Percentiles rank a stretch among this genome's conserved stretches.
phyloP scores from a whole-genome alignment of 2,797 vertebrate genomes.

The Pangasius sanitwongsei region DNA sequence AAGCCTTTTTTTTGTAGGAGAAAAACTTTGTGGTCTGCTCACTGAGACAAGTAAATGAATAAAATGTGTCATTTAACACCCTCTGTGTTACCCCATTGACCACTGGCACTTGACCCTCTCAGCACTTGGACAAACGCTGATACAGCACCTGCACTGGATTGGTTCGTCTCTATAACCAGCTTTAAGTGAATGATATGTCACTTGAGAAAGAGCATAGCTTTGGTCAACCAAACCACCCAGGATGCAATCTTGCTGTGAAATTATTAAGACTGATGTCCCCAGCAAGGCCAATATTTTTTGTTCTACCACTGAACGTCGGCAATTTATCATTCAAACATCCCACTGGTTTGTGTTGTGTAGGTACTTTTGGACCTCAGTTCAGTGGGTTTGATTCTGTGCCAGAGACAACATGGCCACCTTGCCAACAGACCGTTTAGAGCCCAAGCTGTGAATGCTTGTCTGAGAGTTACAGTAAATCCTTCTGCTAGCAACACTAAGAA shows the following conservation, averaged over 20 bases:
- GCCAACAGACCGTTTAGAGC: slow-evolving; percentile 73
- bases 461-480: slow-evolving; percentile 85
- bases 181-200: slow-evolving; percentile 64
- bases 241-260: slow-evolving; percentile 71
- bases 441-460: slow-evolving; percentile 84
- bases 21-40: slow-evolving; percentile 45
- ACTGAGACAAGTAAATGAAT: slow-evolving; percentile 57
- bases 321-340: slow-evolving; percentile 83
- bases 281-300: slow-evolving; percentile 77
- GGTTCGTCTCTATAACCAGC: slow-evolving; percentile 66
- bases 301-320: slow-evolving; percentile 78
- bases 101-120: slow-evolving; percentile 64
- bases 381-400: slow-evolving; percentile 82
- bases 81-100: slow-evolving; percentile 61
- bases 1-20: slow-evolving; percentile 32
- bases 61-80: slow-evolving; percentile 57
- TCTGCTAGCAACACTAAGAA: slow-evolving; percentile 77
- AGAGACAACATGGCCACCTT: slow-evolving; percentile 78
- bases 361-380: slow-evolving; percentile 78
- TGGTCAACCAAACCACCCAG: slow-evolving; percentile 76
- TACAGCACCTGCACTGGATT: slow-evolving; percentile 73
- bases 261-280: slow-evolving; percentile 81
- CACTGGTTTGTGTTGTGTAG: slow-evolving; percentile 77
- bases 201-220: slow-evolving; percentile 67
- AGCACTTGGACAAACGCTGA: slow-evolving; percentile 61